Evolutionary conservation across 2,888 invertebrate species (phyloP).

Genomic region (Masnerella sp.): DNA sequence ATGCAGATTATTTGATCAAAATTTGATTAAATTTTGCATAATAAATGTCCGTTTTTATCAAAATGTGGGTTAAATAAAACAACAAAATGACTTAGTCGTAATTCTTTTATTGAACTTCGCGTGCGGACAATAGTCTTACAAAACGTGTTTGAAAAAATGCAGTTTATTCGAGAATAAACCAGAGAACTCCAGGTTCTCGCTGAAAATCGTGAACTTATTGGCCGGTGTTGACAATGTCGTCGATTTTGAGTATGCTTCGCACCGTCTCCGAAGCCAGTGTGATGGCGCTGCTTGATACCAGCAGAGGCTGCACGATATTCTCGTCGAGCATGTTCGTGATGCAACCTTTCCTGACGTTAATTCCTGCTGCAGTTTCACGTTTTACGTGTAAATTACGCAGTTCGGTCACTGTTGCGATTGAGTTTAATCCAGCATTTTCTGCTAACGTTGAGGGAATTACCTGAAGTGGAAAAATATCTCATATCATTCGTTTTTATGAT

Average conservation of each 20-base stretch:
- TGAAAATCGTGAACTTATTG: conserved; percentile 63
- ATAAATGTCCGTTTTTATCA: too few relatives aligned
- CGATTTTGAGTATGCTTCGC: conserved; percentile 98
- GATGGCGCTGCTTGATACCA: conserved; percentile 96
- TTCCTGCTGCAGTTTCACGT: conserved; percentile 92
- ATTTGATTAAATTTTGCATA: too few relatives aligned
- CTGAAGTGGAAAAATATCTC: conserved; percentile 55
- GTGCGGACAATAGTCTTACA: too few relatives aligned
- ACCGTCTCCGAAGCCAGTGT: conserved; percentile 97
- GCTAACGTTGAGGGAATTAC: conserved; percentile 94
- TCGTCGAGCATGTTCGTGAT: conserved; percentile 98
- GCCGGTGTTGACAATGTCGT: conserved; percentile 92
- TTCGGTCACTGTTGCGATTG: conserved; percentile 97
- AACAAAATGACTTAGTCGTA: too few relatives aligned
- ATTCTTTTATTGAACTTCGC: too few relatives aligned
- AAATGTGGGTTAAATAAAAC: too few relatives aligned
- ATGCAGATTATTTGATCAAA: too few relatives aligned
- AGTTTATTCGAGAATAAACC: too few relatives aligned
- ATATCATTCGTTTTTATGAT: conserved; percentile 6
- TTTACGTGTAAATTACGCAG: conserved; percentile 94
- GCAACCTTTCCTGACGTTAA: conserved; percentile 97
- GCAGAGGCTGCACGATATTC: conserved; percentile 97
- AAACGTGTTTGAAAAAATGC: too few relatives aligned
- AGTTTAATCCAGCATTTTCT: conserved; percentile 94
- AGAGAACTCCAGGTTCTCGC: too few relatives aligned